Evolutionary conservation across 2,797 vertebrate genomes (phyloP), one percentile per base, ranked within the genome.

Genomic region (Macroramphosus scolopax): DNA sequence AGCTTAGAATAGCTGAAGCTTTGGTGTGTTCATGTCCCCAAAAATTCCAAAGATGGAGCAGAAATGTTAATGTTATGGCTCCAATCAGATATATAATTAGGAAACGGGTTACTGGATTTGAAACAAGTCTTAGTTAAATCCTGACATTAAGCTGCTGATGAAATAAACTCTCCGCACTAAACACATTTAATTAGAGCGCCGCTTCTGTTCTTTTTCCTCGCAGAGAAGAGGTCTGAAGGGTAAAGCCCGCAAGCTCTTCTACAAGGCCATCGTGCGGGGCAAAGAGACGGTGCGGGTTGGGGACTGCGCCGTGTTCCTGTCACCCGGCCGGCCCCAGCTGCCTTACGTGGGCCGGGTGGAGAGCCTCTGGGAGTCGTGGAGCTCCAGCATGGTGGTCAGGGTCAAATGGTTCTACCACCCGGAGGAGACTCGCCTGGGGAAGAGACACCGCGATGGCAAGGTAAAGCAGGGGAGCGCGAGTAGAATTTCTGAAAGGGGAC

Each of bases 401-500:
- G 95, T 98, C 77, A 98, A 98, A 76, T 98, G 96, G 96, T 98
- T 98, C 87, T 98, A 98, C 86, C 96, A 98, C 81, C 96, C 96
- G 0, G 96, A 98, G 87, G 96, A 98, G 88, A 98, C 96, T 62
- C 93, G 94, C 71, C 82, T 98, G 75, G 96, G 96, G 57, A 98
- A 96, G 87, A 87, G 94, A 58, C 95, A 96, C 79, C 90, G 92
- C 0, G 96, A 98, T 0, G 95, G 96, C 81, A 96, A 96, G 95
- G 96, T 97, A 85, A 84, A 70, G 39, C 28, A 6, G 16, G 26
- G 17, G 48, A 20, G 59, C 44, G 18, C 44, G 18, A 20, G 38
- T 11, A 29, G 43, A 38, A 64, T 64, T 64, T 68, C 34, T 59
- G 42, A 59, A 63, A 59, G 1, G 1, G 30, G 25, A 60, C 43